Base-by-base conservation (phyloP, 2,888 invertebrate species). In the Tyria jacobaeae region DNA sequence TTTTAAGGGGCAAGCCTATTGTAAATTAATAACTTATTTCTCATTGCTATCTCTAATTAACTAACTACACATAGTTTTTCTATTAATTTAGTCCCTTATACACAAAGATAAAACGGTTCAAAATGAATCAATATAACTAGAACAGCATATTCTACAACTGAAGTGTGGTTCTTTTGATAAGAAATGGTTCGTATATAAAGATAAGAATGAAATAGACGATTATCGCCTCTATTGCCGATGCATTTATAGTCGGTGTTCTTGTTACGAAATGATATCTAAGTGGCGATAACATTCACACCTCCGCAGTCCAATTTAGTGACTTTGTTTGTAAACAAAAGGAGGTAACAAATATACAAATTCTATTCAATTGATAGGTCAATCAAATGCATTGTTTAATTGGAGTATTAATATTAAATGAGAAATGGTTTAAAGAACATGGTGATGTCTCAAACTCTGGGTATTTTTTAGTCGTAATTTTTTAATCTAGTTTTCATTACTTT, bases 191-290 rank as follows among this genome's bases (percentile, higher is more conserved):
- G 15, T 31, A 37, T 47, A 47, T 57, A 55, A 53, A 58, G 73
- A 76, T 75, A 76, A 65, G 47, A 21, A 75, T 71, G 61, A 66
- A 70, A 68, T 68, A 55, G 49, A 67, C 70, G 57, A 54, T 66
- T 69, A 66, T 65, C 64, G 65, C 65, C 57, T 57, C 67, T 62
- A 63, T 64, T 62, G 61, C 64, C 34, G n/a, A 64, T 60, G 37
- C 37, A 35, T 51, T 62, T 62, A 31, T 44, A 49, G 4, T 66
- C 50, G 54, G 24, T 58, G 37, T 41, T 24, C 12, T 57, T n/a
- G n/a, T n/a, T 58, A 63, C 48, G 57, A 51, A 67, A 66, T 47
- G 52, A n/a, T n/a, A n/a, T n/a, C n/a, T n/a, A n/a, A n/a, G n/a
- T n/a, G n/a, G n/a, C 51, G 61, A 62, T 57, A n/a, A 57, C 60